Evolutionary conservation across 2,888 invertebrate genomes (phyloP), one percentile per base, ranked within the genome.

Genomic region (Heteromyza rotundicornis): DNA sequence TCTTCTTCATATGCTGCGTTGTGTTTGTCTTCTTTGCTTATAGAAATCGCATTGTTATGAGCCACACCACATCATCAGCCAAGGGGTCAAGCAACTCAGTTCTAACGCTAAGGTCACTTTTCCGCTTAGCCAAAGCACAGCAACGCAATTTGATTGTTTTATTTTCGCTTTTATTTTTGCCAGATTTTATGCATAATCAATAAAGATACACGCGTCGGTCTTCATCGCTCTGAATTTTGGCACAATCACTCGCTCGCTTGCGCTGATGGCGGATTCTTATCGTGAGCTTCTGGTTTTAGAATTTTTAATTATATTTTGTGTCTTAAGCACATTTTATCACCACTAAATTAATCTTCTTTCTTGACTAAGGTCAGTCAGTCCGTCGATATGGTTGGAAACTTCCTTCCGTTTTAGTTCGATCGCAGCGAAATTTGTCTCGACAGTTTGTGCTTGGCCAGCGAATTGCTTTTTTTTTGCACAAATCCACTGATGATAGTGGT

Each of bases 241-340:
- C 27, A 27, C 27, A 27, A 27, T 7, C 7, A 5, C 10, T 10
- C 5, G 27, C 27, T 27, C 27, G 7, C 5, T 27, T 27, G 27
- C 27, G 27, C 27, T 27, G 10, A 27, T n/a, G n/a, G n/a, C 27
- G 27, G 10, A 10, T 27, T 27, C 27, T 27, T 27, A 7, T 27
- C 5, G 27, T n/a, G n/a, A n/a, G 10, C 3, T 20, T 19, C 19
- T 47, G 20, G 47, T 47, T 47, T 40, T 40, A 40, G 40, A 40
- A 40, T 40, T 40, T 32, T 40, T 40, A 40, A 40, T 40, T 40
- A n/a, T n/a, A n/a, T 40, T 40, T 40, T n/a, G 8, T 40, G 40
- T 40, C 14, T 40, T 10, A 40, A 40, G n/a, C 8, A 40, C 3
- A 14, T 40, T n/a, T 40, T 3, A 10, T 40, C 14, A 3, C 40